Evolutionary conservation across 1,140 invertebrate species (phyloP).

Genomic region (Bombus sibiricus): DNA sequence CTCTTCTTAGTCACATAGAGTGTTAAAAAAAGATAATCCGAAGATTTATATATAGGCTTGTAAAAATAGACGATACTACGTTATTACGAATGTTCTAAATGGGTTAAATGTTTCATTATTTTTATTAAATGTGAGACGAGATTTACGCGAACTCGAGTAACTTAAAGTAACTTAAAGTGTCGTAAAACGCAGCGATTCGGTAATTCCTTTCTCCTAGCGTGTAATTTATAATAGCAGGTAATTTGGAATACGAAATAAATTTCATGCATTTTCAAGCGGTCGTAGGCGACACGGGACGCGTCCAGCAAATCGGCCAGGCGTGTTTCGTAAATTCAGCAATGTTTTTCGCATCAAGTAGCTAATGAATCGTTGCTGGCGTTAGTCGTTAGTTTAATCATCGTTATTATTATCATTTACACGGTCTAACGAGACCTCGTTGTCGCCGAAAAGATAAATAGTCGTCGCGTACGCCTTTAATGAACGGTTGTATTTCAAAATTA

Average conservation of each 20-base stretch:
- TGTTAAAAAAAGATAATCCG: neutral
- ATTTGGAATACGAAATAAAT: neutral
- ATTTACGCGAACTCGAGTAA: neutral
- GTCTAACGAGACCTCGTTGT: conserved; percentile 12
- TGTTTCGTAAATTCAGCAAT: conserved; percentile 28
- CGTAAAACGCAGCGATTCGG: neutral
- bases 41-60: neutral
- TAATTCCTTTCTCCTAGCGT: neutral
- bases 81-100: neutral
- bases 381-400: conserved; percentile 39
- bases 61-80: neutral
- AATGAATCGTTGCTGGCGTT: conserved; percentile 27
- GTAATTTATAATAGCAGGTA: neutral
- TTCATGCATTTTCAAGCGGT: neutral
- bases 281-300: neutral
- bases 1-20: neutral
- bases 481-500: conserved; percentile 29
- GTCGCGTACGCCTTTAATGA: conserved; percentile 6
- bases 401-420: conserved; percentile 39
- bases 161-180: neutral
- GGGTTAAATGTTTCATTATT: neutral
- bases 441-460: conserved; percentile 6
- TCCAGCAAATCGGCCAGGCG: neutral
- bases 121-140: too few species aligned
- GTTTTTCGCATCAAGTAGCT: conserved; percentile 17